phyloP scores from a whole-genome alignment of 2,113 vertebrate genomes.

The Pholis gunnellus region DNA sequence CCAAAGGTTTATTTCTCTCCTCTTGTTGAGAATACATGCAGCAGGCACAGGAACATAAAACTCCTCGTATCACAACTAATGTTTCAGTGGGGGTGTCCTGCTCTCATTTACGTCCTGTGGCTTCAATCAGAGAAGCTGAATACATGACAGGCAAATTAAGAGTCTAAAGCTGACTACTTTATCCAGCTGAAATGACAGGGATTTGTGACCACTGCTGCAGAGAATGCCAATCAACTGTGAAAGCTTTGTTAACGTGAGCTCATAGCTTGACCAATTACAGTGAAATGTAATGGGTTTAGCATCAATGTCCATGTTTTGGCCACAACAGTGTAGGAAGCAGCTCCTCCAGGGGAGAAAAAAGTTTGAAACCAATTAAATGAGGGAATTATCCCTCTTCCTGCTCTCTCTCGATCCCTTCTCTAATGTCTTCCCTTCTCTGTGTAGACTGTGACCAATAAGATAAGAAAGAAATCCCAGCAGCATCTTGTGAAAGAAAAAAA shows the following conservation, averaged over 20 bases:
- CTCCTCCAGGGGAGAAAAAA: slow-evolving; percentile 38
- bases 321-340: slow-evolving; percentile 31
- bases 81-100: not conserved
- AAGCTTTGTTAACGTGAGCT: slow-evolving; percentile 48
- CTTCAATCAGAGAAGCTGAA: slow-evolving; percentile 17
- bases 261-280: slow-evolving; percentile 48
- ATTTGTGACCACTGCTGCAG: slow-evolving; percentile 46
- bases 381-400: slow-evolving; percentile 43
- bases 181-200: slow-evolving; percentile 46
- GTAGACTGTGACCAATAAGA: slow-evolving; percentile 59
- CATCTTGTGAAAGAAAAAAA: slow-evolving; percentile 25
- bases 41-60: slow-evolving; percentile 1
- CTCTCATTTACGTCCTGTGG: slow-evolving; percentile 18
- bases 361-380: slow-evolving; percentile 65
- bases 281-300: slow-evolving; percentile 51
- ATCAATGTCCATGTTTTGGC: slow-evolving; percentile 45
- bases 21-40: not conserved
- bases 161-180: slow-evolving; percentile 41
- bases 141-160: slow-evolving; percentile 38
- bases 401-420: slow-evolving; percentile 20
- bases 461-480: slow-evolving; percentile 38
- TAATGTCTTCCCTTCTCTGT: slow-evolving; percentile 30
- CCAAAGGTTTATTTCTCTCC: not conserved
- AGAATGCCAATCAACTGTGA: slow-evolving; percentile 57
- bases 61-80: not conserved